Evolutionary conservation across 2,888 invertebrate genomes (phyloP).

Genomic region (Chrysolina haemoptera): DNA sequence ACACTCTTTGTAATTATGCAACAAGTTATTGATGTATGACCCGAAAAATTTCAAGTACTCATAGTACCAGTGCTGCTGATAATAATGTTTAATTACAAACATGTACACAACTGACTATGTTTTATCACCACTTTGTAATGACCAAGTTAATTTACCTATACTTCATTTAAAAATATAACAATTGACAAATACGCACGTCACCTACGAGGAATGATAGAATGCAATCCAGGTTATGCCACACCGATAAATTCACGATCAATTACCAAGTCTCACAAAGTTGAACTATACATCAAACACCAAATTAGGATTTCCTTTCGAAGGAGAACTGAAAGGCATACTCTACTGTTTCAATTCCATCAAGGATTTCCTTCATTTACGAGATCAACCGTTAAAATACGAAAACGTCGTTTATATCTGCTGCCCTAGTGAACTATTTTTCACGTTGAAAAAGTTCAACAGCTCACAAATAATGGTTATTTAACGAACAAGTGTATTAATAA

Average conservation of each 20-base stretch:
- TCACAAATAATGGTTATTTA: background rate
- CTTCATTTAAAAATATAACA: too few species aligned
- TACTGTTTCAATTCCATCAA: slow-evolving; percentile 7
- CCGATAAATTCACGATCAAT: background rate
- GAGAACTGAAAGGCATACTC: background rate
- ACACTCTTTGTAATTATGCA: too few species aligned
- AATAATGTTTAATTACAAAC: too few species aligned
- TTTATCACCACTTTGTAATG: too few species aligned
- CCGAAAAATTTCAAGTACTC: too few species aligned
- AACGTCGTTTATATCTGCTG: background rate
- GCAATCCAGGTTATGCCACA: background rate
- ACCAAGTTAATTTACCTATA: too few species aligned
- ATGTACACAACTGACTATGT: too few species aligned
- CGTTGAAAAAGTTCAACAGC: background rate
- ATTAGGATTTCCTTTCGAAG: slow-evolving; percentile 7
- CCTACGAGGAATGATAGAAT: background rate
- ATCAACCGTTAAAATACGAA: slow-evolving; percentile 12
- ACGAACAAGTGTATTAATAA: too few species aligned
- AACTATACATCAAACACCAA: slow-evolving; percentile 8
- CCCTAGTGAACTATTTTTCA: slow-evolving; percentile 10
- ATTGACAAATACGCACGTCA: too few species aligned
- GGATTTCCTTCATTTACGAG: slow-evolving; percentile 10
- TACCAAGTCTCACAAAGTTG: slow-evolving; percentile 17
- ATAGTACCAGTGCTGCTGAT: too few species aligned
- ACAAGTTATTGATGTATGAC: too few species aligned